Base-by-base conservation (phyloP, 2,113 vertebrate genomes). In the Cnemophilus loriae region DNA sequence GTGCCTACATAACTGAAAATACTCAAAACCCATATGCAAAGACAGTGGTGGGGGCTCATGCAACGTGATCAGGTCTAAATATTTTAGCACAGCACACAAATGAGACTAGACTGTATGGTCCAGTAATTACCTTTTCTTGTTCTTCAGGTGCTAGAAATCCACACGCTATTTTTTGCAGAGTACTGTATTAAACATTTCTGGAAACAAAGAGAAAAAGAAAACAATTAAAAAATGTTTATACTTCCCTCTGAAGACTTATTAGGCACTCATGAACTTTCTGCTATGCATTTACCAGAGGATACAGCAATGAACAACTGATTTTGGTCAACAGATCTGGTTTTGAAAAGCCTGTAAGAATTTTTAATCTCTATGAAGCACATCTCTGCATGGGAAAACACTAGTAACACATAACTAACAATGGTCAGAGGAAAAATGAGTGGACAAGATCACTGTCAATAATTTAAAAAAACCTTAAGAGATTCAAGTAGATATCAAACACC, bases 121-220 rank as follows among this genome's bases (percentile, higher is more conserved):
- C 61, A 13, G 35, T 86, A 94, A 92, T 97, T 98, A 98, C 98
- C 98, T 98, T 98, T 94, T 84, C 96, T 94, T 96, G 84, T 70
- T 96, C 96, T 97, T 98, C 96, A 93, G 92, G 73, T 96, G 94
- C 73, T 95, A 98, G 94, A 97, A 95, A 94, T 97, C 97, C 98
- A 97, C 96, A 89, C 4, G 6, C 70, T 95, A 47, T 84, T 92
- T 96, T 89, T 82, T 97, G 95, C 70, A 44, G 87, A 87, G 61
- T 84, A 95, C 37, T 4, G 17, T 94, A 96, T 95, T 96, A 94
- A 97, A 90, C 97, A 98, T 98, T 93, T 97, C 98, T 98, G 93
- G 42, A 95, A 96, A 87, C n/a, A 90, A 84, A 89, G 14, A 88
- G 41, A 94, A 68, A 87, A 49, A 87, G 8, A 49, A 86, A 77